Evolutionary conservation across 1,140 invertebrate genomes (phyloP).

Genomic region (Megathymus violae): DNA sequence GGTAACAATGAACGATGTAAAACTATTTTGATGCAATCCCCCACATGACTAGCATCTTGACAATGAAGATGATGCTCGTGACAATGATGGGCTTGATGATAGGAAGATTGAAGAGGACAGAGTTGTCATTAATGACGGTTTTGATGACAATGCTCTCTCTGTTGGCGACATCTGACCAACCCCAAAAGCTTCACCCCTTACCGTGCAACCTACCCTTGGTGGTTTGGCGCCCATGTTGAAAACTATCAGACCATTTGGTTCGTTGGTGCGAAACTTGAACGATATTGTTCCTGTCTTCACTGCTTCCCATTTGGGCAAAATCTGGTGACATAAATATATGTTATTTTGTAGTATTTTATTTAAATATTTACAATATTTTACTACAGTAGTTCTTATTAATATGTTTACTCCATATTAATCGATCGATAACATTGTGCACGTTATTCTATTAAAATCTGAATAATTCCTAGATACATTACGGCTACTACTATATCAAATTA

Average conservation of each 20-base stretch:
- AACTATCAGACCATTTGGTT: constrained; percentile 96
- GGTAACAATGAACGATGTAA: too few species aligned
- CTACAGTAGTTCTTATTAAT: too few species aligned
- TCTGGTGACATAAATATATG: constrained; percentile 78
- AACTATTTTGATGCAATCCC: constrained; percentile 44
- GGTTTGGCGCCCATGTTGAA: constrained; percentile 94
- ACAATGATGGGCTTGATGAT: constrained; percentile 45
- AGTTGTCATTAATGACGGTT: constrained; percentile 35
- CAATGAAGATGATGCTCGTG: constrained; percentile 46
- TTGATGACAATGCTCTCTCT: constrained; percentile 56
- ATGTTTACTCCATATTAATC: too few species aligned
- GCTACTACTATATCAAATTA: too few species aligned
- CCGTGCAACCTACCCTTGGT: constrained; percentile 87
- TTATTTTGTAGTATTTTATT: not conserved
- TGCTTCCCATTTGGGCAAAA: constrained; percentile 94
- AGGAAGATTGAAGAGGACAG: constrained; percentile 34
- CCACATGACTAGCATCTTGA: constrained; percentile 38
- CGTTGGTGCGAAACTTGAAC: constrained; percentile 97
- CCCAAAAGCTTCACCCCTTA: constrained; percentile 84
- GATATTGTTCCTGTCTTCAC: constrained; percentile 93
- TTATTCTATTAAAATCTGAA: too few species aligned
- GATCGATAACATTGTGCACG: too few species aligned
- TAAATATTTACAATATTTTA: not conserved
- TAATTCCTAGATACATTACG: too few species aligned
- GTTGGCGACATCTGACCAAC: constrained; percentile 59